Base-by-base conservation (phyloP, 2,113 vertebrate species). In the Chlamydotis undulata region DNA sequence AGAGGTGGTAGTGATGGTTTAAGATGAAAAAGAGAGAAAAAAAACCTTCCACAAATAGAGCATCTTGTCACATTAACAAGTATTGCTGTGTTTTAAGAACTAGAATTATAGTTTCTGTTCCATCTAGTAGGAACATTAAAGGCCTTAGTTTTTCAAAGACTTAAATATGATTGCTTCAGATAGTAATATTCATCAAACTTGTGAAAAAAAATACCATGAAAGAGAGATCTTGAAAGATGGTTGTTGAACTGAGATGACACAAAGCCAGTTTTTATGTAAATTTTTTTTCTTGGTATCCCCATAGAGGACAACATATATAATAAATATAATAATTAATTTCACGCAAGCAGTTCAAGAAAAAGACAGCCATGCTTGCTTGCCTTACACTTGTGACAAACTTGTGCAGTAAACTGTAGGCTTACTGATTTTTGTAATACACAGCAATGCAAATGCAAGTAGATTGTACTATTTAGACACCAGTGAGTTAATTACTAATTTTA, bases 381-480 rank as follows among this genome's bases (percentile, higher is more conserved):
- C 70, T 70, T 4, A 5, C 52, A 26, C 26, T 79, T 75, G 10
- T 45, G 37, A n/a, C n/a, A 43, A 87, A 73, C 2, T 26, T 37
- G 2, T 17, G 5, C 25, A 26, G 56, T 53, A 79, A 49, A 39
- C 3, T 75, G 9, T 59, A 14, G 3, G 8, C 8, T 75, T 69
- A 68, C 19, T 77, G 7, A 2, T 24, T 76, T 59, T 31, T 11
- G 13, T 57, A 68, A 80, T 13, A 37, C 1, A 5, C 15, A 53
- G 3, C 5, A 68, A 56, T 47, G 31, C 4, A 67, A 79, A 64
- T 33, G 8, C 6, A 86, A 56, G 28, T 12, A 94, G 8, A 49
- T 15, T 0, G 0, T 35, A n/a, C 24, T 35, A 45, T 55, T 81
- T 80, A 68, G 28, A 59, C 14, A 73, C 2, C 4, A 31, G 29